Evolutionary conservation across 2,113 vertebrate species (phyloP), one percentile per base, ranked within the genome.

Genomic region (Nothobranchius furzeri): DNA sequence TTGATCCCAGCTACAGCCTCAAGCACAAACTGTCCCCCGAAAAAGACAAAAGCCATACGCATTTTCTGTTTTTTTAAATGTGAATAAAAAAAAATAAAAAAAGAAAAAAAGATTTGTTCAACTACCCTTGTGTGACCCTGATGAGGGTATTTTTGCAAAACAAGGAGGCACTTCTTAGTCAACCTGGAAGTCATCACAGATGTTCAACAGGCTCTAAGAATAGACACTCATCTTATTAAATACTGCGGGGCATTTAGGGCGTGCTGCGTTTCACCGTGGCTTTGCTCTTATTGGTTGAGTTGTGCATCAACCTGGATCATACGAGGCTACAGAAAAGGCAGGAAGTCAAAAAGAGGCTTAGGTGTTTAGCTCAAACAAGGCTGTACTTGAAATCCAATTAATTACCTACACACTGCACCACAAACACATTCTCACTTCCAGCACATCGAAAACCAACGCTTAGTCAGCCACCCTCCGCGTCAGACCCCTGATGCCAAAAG

Each of bases 171-270:
- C 36, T 13, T 46, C 40, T 42, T 56, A 40, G 30, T 30, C 30
- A 40, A 56, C 43, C 62, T 58, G 64, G 9, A 68, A 12, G 14
- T 56, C 20, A 52, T 11, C 46, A 64, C 56, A 68, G 47, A 37
- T 46, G 60, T 36, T 17, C 17, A 20, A 14, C 3, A 13, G 43
- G 20, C 45, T 62, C 79, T 84, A 75, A 76, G 40, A 80, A 82
- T 82, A 82, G 81, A 60, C 9, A 8, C 57, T 12, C 7, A 24
- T 52, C 81, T 74, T 45, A 66, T 60, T 84, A 84, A 76, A 63
- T 78, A 84, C 50, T 14, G 25, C 40, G 24, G 13, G 13, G 12
- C 14, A 1, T 14, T 12, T 4, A 55, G 74, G 83, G 83, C 12
- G 81, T 61, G 83, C 0, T 52, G 0, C 45, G 17, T 47, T 64